A percentile compares a stretch with the other conserved stretches of the same genome.
These are phyloP conservation scores for Heliothis peltigera DNA, from an alignment of 2,888 invertebrate species.

Conservation along the genomic window DNA sequence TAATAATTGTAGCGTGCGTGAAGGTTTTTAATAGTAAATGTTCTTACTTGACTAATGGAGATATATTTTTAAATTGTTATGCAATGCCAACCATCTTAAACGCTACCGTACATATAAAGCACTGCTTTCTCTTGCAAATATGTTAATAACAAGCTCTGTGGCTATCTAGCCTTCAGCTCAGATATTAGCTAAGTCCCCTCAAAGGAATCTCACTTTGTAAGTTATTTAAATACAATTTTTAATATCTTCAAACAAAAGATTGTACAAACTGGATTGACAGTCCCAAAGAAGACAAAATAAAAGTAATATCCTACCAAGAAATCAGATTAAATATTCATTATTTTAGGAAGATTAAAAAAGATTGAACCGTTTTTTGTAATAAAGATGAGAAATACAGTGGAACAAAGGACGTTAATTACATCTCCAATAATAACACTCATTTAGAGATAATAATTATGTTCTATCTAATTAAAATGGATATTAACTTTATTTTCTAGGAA, in stretches of 20 bases:
- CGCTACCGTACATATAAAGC: background rate
- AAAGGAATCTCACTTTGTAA: background rate
- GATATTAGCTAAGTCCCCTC: background rate
- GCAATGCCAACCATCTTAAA: background rate
- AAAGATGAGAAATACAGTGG: conserved; percentile 32
- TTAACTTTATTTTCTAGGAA: conserved; percentile 40
- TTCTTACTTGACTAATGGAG: background rate
- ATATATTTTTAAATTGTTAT: conserved; percentile 13
- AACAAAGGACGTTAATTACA: conserved; percentile 59
- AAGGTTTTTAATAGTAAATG: too few species aligned
- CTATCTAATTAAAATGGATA: conserved; percentile 56
- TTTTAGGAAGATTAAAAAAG: conserved; percentile 41
- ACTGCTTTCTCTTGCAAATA: background rate
- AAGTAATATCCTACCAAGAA: conserved; percentile 40
- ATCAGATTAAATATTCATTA: conserved; percentile 54
- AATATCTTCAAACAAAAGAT: conserved; percentile 6
- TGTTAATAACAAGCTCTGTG: background rate
- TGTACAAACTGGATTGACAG: conserved; percentile 1
- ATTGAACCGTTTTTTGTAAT: conserved; percentile 39
- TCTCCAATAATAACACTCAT: conserved; percentile 49
- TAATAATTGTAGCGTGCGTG: too few species aligned
- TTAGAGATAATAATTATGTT: conserved; percentile 52
- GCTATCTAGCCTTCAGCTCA: background rate
- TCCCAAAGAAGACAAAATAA: conserved; percentile 13
- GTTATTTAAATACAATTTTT: background rate